These are phyloP conservation scores for Sinosuthora webbiana DNA, from an alignment of 2,113 vertebrate species.

Conservation along the genomic window DNA sequence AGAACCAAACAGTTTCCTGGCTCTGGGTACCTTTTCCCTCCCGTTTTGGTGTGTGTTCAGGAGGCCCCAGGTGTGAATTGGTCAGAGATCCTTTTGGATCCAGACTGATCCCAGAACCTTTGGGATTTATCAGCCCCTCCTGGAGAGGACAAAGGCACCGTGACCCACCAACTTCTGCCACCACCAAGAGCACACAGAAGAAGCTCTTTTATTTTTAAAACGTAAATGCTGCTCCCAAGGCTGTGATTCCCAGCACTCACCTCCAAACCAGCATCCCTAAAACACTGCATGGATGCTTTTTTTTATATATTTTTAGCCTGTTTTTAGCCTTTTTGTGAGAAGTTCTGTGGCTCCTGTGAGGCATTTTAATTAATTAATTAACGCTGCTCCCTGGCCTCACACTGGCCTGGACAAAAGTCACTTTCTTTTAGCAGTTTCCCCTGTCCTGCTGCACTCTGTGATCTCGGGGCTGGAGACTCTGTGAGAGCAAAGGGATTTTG, in stretches of 20 bases:
- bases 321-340: neutral
- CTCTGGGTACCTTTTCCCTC: neutral
- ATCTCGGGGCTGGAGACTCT: neutral
- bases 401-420: slow-evolving; percentile 24
- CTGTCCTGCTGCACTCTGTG: neutral
- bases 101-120: neutral
- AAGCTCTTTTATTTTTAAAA: neutral
- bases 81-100: neutral
- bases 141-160: neutral
- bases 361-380: neutral
- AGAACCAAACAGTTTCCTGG: neutral
- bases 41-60: neutral
- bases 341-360: neutral
- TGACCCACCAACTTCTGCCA: neutral
- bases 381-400: neutral
- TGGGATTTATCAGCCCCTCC: neutral
- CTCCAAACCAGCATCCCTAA: neutral
- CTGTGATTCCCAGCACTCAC: neutral
- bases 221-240: neutral
- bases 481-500: neutral
- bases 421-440: neutral
- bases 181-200: neutral
- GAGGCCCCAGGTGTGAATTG: neutral
- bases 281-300: neutral
- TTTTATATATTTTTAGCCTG: neutral